Percentiles rank a stretch among this genome's conserved stretches.
Evolutionary conservation across 2,113 vertebrate species (phyloP).

Genomic region (Megaleporinus macrocephalus): DNA sequence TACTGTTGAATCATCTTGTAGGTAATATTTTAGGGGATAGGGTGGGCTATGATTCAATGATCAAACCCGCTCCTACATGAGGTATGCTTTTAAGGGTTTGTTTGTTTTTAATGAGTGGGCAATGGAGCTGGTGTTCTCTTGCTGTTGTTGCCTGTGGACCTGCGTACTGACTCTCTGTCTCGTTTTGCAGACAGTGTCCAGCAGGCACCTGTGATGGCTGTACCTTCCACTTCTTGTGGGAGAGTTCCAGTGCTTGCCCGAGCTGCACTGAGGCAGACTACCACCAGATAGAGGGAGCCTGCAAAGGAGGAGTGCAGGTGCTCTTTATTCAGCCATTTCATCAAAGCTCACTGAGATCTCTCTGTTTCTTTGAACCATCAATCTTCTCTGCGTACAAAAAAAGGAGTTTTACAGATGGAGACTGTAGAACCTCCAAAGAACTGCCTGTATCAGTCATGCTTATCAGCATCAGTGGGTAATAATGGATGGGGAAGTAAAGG

Average conservation of each 20-base stretch:
- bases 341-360: not conserved
- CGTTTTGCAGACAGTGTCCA: slow-evolving; percentile 82
- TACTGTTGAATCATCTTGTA: too few relatives aligned
- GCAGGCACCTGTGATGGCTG: slow-evolving; percentile 96
- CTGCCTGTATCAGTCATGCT: not conserved
- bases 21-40: too few relatives aligned
- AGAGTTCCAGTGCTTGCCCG: slow-evolving; percentile 93
- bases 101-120: too few relatives aligned
- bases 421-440: not conserved
- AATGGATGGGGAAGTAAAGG: not conserved
- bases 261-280: slow-evolving; percentile 89
- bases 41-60: too few relatives aligned
- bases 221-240: slow-evolving; percentile 92
- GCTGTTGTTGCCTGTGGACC: not conserved
- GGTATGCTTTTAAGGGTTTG: too few relatives aligned
- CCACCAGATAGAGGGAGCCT: slow-evolving; percentile 91
- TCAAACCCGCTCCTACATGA: too few relatives aligned
- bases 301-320: slow-evolving; percentile 92
- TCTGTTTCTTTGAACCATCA: not conserved
- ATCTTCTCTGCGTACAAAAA: not conserved
- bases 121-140: not conserved
- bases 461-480: not conserved
- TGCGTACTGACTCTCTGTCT: slow-evolving; percentile 36
- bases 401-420: not conserved
- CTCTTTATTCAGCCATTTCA: not conserved